Evolutionary conservation across 2,113 vertebrate genomes (phyloP).

Genomic region (Antidorcas marsupialis): DNA sequence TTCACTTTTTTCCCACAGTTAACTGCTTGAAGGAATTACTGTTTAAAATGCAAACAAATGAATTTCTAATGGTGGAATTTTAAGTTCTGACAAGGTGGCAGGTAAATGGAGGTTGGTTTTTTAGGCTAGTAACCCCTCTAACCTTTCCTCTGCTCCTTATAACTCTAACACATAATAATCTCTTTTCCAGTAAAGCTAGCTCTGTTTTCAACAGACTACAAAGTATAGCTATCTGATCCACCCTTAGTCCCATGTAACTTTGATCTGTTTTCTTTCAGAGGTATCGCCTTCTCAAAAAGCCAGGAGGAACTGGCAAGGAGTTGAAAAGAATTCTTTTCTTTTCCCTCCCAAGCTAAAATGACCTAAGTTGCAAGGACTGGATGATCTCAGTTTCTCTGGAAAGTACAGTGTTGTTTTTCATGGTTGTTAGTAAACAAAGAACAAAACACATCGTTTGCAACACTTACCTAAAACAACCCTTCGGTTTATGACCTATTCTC

Average conservation of each 20-base stretch:
- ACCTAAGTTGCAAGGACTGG: conserved; percentile 29
- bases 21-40: conserved; percentile 15
- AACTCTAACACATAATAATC: not conserved
- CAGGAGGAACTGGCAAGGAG: conserved; percentile 48
- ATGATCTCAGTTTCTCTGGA: conserved; percentile 30
- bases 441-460: not conserved
- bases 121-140: not conserved
- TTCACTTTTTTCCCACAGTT: not conserved
- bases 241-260: conserved; percentile 53
- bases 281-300: conserved; percentile 46
- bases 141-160: conserved; percentile 9
- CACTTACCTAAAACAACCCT: not conserved
- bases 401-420: conserved; percentile 29
- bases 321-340: conserved; percentile 39
- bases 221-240: conserved; percentile 48
- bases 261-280: conserved; percentile 59
- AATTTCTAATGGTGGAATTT: conserved; percentile 18
- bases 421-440: conserved; percentile 11
- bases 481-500: not conserved
- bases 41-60: conserved; percentile 18
- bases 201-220: conserved; percentile 54
- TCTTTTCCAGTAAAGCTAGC: conserved; percentile 37
- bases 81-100: not conserved
- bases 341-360: conserved; percentile 28
- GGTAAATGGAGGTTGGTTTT: not conserved